Conservation (phyloP, 2,797 vertebrate species). For the Perodicticus potto region DNA sequence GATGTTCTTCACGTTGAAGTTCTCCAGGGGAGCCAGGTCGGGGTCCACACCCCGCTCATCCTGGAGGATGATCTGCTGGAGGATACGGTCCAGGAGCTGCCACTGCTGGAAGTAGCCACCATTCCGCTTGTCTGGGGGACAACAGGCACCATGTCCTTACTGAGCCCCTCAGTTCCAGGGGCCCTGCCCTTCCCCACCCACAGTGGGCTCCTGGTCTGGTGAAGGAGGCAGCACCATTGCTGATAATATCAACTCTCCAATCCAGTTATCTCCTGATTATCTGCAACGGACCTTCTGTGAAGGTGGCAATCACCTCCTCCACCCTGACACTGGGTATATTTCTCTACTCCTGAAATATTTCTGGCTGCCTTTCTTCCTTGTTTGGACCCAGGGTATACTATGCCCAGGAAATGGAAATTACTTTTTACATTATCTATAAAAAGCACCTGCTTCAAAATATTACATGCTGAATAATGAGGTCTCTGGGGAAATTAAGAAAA, state of each 20-base stretch:
- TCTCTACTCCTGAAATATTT: background rate
- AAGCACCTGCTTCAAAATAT: conserved; percentile 56
- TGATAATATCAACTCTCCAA: background rate
- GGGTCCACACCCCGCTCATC: conserved; percentile 97
- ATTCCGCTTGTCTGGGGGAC: conserved; percentile 93
- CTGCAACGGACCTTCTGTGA: background rate
- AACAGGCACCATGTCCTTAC: background rate
- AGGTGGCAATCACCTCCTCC: background rate
- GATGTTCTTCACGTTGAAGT: conserved; percentile 98
- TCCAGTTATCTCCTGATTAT: background rate
- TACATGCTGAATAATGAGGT: conserved; percentile 55
- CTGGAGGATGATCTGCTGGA: conserved; percentile 98
- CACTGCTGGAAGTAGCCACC: conserved; percentile 95
- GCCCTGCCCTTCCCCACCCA: background rate
- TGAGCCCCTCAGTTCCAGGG: background rate
- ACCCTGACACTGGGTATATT: background rate
- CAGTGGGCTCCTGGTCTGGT: too few species aligned
- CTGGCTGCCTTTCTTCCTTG: conserved; percentile 19
- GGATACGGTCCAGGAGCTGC: conserved; percentile 97
- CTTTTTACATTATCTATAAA: conserved; percentile 54
- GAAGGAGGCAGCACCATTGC: background rate
- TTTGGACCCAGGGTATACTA: background rate
- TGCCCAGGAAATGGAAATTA: conserved; percentile 43
- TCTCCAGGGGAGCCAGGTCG: conserved; percentile 94
- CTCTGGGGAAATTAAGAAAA: background rate